Evolutionary conservation across 2,888 invertebrate genomes (phyloP).

Genomic region (Chrysodeixis includens): DNA sequence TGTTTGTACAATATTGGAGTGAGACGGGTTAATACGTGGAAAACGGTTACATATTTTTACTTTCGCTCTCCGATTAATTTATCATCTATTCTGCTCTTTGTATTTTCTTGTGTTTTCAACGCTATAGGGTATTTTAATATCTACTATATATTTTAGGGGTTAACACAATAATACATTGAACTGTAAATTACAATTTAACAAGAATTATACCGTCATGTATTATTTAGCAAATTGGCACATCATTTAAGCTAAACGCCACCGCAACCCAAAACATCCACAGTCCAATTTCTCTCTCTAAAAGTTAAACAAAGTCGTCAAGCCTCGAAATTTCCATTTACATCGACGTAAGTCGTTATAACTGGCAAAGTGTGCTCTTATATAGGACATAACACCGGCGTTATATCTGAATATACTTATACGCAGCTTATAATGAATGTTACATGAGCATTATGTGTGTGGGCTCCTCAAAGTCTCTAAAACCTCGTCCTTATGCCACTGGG

Average conservation of each 20-base stretch:
- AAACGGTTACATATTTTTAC: background rate
- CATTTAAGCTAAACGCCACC: background rate
- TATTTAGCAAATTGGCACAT: background rate
- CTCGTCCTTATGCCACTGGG: slow-evolving; percentile 52
- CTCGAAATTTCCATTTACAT: slow-evolving; percentile 44
- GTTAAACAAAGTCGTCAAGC: slow-evolving; percentile 32
- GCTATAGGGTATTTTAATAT: too few species aligned
- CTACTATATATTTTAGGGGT: too few species aligned
- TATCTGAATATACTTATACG: slow-evolving; percentile 65
- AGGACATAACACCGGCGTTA: slow-evolving; percentile 57
- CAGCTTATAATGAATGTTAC: slow-evolving; percentile 74
- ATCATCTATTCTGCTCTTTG: too few species aligned
- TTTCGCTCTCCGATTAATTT: too few species aligned
- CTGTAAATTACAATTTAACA: too few species aligned
- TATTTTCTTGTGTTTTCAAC: too few species aligned
- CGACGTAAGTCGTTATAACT: slow-evolving; percentile 50
- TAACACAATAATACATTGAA: too few species aligned
- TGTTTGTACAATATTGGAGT: slow-evolving; percentile 4
- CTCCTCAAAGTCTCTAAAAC: slow-evolving; percentile 63
- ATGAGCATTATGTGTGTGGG: slow-evolving; percentile 73
- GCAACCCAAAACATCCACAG: background rate
- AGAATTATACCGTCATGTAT: background rate
- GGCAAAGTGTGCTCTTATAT: slow-evolving; percentile 55
- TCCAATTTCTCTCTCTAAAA: slow-evolving; percentile 7
- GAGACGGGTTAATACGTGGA: background rate